Conservation (phyloP, 2,797 vertebrate species). For the Chromis chromis region DNA sequence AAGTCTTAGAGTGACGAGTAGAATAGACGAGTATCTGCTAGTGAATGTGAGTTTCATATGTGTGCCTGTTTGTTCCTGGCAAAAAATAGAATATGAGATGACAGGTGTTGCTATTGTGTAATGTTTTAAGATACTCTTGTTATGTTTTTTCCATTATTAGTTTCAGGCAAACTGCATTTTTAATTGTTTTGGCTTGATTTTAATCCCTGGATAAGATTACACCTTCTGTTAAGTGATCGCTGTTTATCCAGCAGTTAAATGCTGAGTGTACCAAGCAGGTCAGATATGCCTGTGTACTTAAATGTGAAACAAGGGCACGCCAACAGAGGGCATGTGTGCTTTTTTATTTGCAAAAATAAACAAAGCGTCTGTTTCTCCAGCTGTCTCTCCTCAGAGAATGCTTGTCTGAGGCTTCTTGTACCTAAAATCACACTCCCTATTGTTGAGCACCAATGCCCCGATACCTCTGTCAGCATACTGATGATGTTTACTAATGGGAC, state of each 20-base stretch:
- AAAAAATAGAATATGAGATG: not conserved
- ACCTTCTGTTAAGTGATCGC: not conserved
- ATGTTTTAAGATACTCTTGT: not conserved
- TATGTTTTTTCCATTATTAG: not conserved
- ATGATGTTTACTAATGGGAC: conserved; percentile 62
- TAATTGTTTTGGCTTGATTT: conserved; percentile 1
- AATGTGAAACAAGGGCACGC: conserved; percentile 46
- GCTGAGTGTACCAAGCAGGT: conserved; percentile 6
- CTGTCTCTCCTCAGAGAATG: conserved; percentile 37
- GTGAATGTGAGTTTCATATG: conserved; percentile 17
- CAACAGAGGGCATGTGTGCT: conserved; percentile 45
- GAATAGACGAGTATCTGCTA: conserved; percentile 17
- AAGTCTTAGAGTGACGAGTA: conserved; percentile 15
- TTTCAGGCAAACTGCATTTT: conserved; percentile 2
- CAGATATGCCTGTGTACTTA: not conserved
- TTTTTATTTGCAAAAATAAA: conserved; percentile 36
- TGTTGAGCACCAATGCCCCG: conserved; percentile 30
- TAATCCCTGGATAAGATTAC: conserved; percentile 1
- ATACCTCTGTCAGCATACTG: conserved; percentile 50
- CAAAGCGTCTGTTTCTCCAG: conserved; percentile 38
- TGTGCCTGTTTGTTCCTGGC: not conserved
- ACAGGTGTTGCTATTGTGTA: conserved; percentile 7
- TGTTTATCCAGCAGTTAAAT: conserved; percentile 29
- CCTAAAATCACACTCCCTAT: conserved; percentile 19
- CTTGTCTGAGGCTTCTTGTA: conserved; percentile 33